Evolutionary conservation across 2,797 vertebrate species (phyloP), one percentile per base, ranked within the genome.

Genomic region (Peromyscus aztecus): DNA sequence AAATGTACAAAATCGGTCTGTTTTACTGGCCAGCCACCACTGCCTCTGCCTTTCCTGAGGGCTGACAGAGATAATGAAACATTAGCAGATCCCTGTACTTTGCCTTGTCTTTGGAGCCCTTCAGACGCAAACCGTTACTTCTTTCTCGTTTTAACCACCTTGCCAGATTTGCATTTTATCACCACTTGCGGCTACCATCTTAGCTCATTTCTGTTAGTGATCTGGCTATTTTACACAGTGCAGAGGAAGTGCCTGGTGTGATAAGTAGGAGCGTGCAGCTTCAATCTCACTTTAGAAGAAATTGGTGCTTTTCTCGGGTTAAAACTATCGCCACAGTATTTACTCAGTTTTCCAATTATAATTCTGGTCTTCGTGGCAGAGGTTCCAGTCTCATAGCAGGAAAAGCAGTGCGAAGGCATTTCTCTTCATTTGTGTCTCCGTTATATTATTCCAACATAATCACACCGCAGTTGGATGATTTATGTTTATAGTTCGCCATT

Each of bases 391-490:
- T 93, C 73, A 31, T 95, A 97, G 90, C 94, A 97, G 88, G 95
- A 83, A 95, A 97, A 84, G 97, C 95, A 98, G 97, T 98, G 98
- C 96, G 96, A 98, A 46, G 75, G 96, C 2, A 95, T 98, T 98
- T 98, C 94, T 98, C 98, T 98, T 98, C 98, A 98, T 98, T 98
- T 98, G 95, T 90, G 96, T 77, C 91, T 95, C 86, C 90, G 96
- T 97, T 98, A 87, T 98, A 98, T 98, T 99, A 98, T 99, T 98
- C 98, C 98, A 98, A 98, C 96, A 97, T 98, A 98, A 98, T 98
- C 97, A 96, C 59, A 94, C 71, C 84, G 93, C 96, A 97, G 98
- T 94, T 94, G 95, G 97, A 93, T 97, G 98, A 98, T 97, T 98
- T 98, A 98, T 98, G 97, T 98, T 98, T 98, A 98, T 98, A 97